Conservation (phyloP, 1,140 invertebrate species). For the Sinella curviseta region DNA sequence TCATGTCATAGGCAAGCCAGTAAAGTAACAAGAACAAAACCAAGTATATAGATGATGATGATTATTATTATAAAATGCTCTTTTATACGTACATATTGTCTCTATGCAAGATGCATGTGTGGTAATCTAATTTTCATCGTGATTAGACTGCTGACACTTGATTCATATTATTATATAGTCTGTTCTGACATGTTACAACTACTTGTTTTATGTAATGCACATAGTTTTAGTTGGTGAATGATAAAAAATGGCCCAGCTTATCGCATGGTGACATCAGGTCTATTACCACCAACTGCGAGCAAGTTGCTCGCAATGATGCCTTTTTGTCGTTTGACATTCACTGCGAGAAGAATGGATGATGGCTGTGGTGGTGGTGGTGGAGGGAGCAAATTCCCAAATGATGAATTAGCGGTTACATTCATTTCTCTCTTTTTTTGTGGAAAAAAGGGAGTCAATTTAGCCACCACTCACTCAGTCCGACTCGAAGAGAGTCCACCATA, state of each 20-base stretch:
- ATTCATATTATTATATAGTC: not conserved
- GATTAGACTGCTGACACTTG: not conserved
- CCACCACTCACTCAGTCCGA: no score
- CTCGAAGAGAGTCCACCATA: no score
- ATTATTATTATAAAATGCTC: no score
- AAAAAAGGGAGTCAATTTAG: not conserved
- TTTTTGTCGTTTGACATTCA: not conserved
- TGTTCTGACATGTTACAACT: not conserved
- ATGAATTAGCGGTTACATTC: not conserved
- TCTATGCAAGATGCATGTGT: not conserved
- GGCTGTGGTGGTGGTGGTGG: no score
- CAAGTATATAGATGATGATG: no score
- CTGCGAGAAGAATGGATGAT: no score
- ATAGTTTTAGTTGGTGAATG: not conserved
- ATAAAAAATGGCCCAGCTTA: not conserved
- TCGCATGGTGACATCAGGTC: not conserved
- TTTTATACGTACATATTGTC: no score
- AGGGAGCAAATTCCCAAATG: not conserved
- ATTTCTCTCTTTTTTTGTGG: not conserved
- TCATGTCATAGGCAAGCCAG: no score
- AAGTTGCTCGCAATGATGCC: not conserved
- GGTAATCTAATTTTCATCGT: not conserved
- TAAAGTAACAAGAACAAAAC: no score
- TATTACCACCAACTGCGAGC: not conserved
- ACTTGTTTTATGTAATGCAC: not conserved